phyloP scores from a whole-genome alignment of 1,140 invertebrate species.

The Tetramorium simillimum region DNA sequence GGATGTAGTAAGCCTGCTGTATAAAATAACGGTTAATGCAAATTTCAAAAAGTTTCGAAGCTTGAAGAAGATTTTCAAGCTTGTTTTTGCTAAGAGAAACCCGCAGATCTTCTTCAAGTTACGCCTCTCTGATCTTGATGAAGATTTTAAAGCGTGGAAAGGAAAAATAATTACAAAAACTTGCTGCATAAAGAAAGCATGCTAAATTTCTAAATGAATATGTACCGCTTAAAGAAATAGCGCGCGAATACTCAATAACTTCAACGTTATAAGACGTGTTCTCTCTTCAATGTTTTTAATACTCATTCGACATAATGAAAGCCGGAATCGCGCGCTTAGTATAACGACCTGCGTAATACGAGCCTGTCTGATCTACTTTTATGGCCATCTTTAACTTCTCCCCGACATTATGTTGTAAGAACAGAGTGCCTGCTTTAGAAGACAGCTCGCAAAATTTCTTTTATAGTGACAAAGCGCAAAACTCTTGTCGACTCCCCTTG shows the following conservation, averaged over 20 bases:
- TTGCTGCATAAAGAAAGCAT: background rate
- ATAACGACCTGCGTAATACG: background rate
- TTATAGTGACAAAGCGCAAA: slow-evolving; percentile 39
- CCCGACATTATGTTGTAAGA: slow-evolving; percentile 1
- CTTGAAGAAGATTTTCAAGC: background rate
- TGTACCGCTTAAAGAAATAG: background rate
- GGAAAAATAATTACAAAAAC: background rate
- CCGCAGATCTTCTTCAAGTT: background rate
- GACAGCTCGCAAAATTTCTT: slow-evolving; percentile 7
- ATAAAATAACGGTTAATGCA: slow-evolving; percentile 3
- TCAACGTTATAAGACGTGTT: background rate
- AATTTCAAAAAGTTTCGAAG: background rate
- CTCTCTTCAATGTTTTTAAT: background rate
- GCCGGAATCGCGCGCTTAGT: background rate
- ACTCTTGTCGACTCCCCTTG: background rate
- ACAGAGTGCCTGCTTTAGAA: background rate
- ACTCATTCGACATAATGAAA: slow-evolving; percentile 5
- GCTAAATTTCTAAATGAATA: slow-evolving; percentile 17
- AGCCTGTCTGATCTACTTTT: slow-evolving; percentile 1
- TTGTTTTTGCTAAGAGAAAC: background rate
- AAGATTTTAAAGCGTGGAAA: background rate
- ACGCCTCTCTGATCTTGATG: background rate
- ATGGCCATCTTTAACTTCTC: background rate
- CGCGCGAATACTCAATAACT: background rate
- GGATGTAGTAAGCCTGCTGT: background rate